Evolutionary conservation across 2,113 vertebrate genomes (phyloP).

Genomic region (Dromas ardeola): DNA sequence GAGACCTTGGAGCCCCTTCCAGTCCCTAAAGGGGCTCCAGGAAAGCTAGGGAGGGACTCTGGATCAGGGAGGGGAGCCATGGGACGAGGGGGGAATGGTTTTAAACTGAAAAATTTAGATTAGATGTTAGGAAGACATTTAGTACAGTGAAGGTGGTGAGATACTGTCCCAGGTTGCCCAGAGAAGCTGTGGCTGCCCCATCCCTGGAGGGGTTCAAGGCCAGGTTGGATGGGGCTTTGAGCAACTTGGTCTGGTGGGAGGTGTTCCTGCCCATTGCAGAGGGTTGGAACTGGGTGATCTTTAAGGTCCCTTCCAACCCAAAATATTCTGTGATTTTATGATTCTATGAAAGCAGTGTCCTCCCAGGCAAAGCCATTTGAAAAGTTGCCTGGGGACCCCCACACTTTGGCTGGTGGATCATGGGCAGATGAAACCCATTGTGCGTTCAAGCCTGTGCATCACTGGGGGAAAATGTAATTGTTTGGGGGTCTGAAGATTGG

Average conservation of each 20-base stretch:
- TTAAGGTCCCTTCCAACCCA: neutral
- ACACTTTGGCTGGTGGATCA: neutral
- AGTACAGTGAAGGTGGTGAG: no score
- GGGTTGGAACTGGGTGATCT: no score
- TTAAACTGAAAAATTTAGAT: neutral
- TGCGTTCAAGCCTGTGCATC: neutral
- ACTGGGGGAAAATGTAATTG: neutral
- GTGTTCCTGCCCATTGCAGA: no score
- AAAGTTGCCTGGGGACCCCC: neutral
- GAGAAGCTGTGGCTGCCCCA: no score
- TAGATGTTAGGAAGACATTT: neutral
- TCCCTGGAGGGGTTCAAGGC: no score
- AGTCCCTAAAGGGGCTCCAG: neutral
- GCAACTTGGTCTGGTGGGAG: no score
- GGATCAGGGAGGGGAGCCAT: neutral
- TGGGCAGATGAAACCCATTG: fast-evolving
- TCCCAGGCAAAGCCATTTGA: neutral
- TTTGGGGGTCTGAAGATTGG: neutral
- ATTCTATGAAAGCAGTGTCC: neutral
- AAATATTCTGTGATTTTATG: neutral
- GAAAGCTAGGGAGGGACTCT: neutral
- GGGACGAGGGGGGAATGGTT: neutral
- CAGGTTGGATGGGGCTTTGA: no score
- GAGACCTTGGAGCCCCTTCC: neutral
- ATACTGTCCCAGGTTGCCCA: no score